These are phyloP conservation scores for Amblyteles armatorius DNA, from an alignment of 2,888 invertebrate genomes.

Conservation along the genomic window DNA sequence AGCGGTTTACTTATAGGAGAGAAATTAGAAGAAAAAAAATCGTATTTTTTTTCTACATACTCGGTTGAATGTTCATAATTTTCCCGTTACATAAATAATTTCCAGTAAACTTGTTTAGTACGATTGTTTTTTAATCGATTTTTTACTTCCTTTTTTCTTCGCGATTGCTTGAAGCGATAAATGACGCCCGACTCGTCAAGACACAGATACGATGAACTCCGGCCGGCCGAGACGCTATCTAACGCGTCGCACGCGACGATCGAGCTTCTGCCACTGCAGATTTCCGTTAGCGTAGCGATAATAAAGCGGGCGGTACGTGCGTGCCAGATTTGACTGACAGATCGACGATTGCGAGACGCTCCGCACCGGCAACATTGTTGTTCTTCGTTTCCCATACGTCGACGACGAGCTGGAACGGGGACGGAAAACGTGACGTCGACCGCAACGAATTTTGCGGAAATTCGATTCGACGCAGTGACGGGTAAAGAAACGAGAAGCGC, in stretches of 20 bases:
- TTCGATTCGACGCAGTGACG: constrained; percentile 19
- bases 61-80: not conserved
- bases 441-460: constrained; percentile 37
- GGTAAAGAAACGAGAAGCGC: not conserved
- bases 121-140: not conserved
- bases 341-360: constrained; percentile 35
- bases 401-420: constrained; percentile 1
- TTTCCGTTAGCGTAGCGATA: constrained; percentile 43
- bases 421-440: constrained; percentile 29
- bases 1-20: no score
- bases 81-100: not conserved
- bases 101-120: not conserved
- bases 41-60: not conserved
- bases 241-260: constrained; percentile 54
- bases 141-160: not conserved
- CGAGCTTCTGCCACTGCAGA: constrained; percentile 43
- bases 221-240: not conserved
- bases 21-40: no score
- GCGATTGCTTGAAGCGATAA: constrained; percentile 20
- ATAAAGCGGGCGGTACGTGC: constrained; percentile 42
- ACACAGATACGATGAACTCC: constrained; percentile 2
- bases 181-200: constrained; percentile 29
- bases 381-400: constrained; percentile 22
- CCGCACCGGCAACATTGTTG: constrained; percentile 1
- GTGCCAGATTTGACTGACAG: constrained; percentile 60